Evolutionary conservation across 2,797 vertebrate genomes (phyloP).

Genomic region (Sebastolobus altivelis): DNA sequence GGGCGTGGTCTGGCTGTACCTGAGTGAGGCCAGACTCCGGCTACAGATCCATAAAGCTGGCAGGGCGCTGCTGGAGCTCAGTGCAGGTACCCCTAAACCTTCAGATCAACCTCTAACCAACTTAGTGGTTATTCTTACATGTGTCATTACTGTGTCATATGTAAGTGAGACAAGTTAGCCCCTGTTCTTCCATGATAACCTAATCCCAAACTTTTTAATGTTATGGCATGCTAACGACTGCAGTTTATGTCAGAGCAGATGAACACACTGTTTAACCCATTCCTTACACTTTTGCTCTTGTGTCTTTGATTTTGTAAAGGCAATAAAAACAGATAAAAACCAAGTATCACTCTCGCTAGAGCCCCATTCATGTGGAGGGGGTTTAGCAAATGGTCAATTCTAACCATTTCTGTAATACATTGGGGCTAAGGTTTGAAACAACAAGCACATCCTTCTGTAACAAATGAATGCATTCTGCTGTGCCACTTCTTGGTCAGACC

Average conservation of each 20-base stretch:
- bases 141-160: background rate
- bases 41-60: constrained; percentile 87
- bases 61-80: constrained; percentile 83
- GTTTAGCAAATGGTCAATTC: too few species aligned
- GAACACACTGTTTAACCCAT: too few species aligned
- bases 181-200: background rate
- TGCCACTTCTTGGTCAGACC: too few species aligned
- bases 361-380: too few species aligned
- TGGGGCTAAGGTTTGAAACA: too few species aligned
- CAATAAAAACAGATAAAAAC: background rate
- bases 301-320: background rate
- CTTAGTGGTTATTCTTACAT: background rate
- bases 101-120: constrained; percentile 40
- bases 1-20: constrained; percentile 85
- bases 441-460: too few species aligned
- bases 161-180: background rate
- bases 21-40: constrained; percentile 88
- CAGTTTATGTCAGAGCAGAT: too few species aligned
- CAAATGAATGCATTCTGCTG: too few species aligned
- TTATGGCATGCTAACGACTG: too few species aligned
- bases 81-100: constrained; percentile 81
- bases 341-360: too few species aligned
- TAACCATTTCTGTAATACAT: too few species aligned
- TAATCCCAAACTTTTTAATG: background rate
- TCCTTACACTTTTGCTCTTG: background rate